Conservation (phyloP, 1,140 invertebrate species). For the Argopecten irradians region DNA sequence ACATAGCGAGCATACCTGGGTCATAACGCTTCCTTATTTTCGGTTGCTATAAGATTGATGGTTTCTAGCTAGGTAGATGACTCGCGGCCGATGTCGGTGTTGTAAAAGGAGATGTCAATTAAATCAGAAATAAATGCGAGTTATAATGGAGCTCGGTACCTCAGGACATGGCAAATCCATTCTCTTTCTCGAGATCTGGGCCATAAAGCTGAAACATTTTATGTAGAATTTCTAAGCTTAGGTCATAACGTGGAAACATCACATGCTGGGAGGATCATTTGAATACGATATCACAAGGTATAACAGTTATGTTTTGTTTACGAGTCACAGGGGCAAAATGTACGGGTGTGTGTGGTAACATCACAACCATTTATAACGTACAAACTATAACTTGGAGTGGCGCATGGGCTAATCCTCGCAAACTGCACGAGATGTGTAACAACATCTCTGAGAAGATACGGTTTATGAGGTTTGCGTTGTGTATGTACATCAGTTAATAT, state of each 20-base stretch:
- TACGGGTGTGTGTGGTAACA: not conserved
- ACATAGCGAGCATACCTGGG: too few relatives aligned
- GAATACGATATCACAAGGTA: not conserved
- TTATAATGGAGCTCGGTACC: not conserved
- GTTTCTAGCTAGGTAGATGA: too few relatives aligned
- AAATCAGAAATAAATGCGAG: not conserved
- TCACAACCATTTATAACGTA: too few relatives aligned
- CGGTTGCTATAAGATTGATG: too few relatives aligned
- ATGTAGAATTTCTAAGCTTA: constrained; percentile 11
- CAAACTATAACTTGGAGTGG: too few relatives aligned
- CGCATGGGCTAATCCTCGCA: too few relatives aligned
- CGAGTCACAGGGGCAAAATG: not conserved
- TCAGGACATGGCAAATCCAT: not conserved
- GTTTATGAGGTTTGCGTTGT: too few relatives aligned
- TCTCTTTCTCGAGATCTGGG: not conserved
- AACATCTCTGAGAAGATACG: too few relatives aligned
- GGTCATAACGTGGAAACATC: not conserved
- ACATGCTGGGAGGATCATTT: not conserved
- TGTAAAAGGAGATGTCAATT: not conserved
- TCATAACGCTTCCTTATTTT: too few relatives aligned
- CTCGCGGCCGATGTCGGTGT: too few relatives aligned
- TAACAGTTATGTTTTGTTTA: not conserved
- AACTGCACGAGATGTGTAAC: too few relatives aligned
- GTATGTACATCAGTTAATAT: too few relatives aligned
- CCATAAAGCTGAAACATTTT: not conserved